Conservation (phyloP, 2,888 invertebrate genomes). For the Lycophotia porphyrea region DNA sequence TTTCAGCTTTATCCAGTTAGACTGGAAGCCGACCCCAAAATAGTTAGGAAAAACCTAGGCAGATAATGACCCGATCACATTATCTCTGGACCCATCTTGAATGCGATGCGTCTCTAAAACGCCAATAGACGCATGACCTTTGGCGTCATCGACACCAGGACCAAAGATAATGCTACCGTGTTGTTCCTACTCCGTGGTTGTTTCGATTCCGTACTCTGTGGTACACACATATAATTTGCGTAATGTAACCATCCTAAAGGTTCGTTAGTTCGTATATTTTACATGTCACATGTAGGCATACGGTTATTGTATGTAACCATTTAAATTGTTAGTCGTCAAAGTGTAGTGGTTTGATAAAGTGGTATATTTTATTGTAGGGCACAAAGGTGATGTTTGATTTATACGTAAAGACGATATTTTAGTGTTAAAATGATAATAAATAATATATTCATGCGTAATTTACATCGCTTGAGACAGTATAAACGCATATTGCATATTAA, state of each 20-base stretch:
- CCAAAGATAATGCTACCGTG: background rate
- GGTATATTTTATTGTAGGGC: constrained; percentile 43
- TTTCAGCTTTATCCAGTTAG: too few species aligned
- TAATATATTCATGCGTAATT: constrained; percentile 5
- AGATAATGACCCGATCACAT: background rate
- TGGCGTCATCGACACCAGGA: background rate
- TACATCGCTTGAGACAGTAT: constrained; percentile 9
- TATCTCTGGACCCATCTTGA: background rate
- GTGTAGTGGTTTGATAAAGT: constrained; percentile 49
- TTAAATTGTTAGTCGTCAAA: constrained; percentile 41
- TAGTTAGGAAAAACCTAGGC: too few species aligned
- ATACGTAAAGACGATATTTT: constrained; percentile 19
- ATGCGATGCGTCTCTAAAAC: background rate
- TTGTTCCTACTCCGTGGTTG: background rate
- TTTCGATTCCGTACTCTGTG: background rate
- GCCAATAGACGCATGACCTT: background rate
- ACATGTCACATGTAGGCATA: constrained; percentile 53
- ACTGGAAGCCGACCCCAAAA: too few species aligned
- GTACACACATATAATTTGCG: constrained; percentile 37
- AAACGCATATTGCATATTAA: background rate
- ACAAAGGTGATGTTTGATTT: constrained; percentile 51
- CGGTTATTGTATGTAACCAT: constrained; percentile 53
- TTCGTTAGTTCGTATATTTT: constrained; percentile 68
- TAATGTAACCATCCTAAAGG: constrained; percentile 64
- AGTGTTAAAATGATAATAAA: background rate